These are phyloP conservation scores for Amphipyra berbera DNA, from an alignment of 2,888 invertebrate genomes.

Conservation along the genomic window DNA sequence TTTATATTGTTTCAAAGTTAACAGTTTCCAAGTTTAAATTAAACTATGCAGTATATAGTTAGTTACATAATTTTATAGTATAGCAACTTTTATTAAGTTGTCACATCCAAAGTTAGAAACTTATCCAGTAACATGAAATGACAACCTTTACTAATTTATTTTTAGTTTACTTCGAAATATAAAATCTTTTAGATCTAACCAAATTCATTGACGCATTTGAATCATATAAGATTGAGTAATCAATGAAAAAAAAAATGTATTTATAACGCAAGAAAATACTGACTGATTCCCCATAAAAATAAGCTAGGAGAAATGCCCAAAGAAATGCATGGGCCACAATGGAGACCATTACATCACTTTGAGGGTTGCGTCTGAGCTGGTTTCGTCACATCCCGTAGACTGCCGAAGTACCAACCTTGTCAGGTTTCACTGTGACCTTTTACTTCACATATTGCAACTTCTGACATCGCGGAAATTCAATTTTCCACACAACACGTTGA, in stretches of 20 bases:
- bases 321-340: slow-evolving; percentile 21
- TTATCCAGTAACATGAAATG: too few species aligned
- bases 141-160: too few species aligned
- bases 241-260: slow-evolving; percentile 2
- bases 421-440: slow-evolving; percentile 37
- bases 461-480: slow-evolving; percentile 69
- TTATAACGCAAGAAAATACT: not conserved
- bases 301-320: slow-evolving; percentile 12
- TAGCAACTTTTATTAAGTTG: too few species aligned
- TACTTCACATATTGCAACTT: slow-evolving; percentile 56
- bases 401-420: slow-evolving; percentile 26
- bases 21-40: not conserved
- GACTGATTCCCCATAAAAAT: slow-evolving; percentile 3
- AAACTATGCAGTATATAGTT: too few species aligned
- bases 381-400: slow-evolving; percentile 36
- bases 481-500: slow-evolving; percentile 51
- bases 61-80: too few species aligned
- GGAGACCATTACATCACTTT: slow-evolving; percentile 6
- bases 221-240: not conserved
- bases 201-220: not conserved
- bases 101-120: too few species aligned
- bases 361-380: slow-evolving; percentile 10
- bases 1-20: not conserved
- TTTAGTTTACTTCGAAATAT: too few species aligned
- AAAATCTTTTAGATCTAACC: too few species aligned